Base-by-base conservation (phyloP, 2,888 invertebrate genomes). In the Dioctria linearis region DNA sequence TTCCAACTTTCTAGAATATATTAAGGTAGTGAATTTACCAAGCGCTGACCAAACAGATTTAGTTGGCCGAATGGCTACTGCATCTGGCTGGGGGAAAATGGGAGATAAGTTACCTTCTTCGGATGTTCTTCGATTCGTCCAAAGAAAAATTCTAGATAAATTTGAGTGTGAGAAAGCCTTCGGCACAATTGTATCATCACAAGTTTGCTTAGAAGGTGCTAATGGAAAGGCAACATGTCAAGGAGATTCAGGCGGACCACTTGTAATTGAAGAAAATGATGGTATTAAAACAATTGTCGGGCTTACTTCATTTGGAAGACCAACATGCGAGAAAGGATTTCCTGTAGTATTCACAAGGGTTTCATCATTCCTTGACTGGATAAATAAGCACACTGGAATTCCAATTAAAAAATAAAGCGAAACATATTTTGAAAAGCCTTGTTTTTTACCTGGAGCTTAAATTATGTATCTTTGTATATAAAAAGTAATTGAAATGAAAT, bases 161-260 rank as follows among this genome's bases (percentile, higher is more conserved):
- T n/a, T 4, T 4, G 6, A n/a, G 5, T 75, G 75, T 39, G 13
- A 59, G 6, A 42, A 43, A 8, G n/a, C 39, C 13, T 61, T 42
- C 75, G 59, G 59, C 8, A n/a, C 43, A 25, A 42, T 42, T 42
- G 40, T 59, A 4, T 43, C 75, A 3, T 42, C 59, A 37, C 78
- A 88, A 63, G 84, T 89, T 11, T 89, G 89, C 80, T 84, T 86
- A 5, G 83, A 83, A 59, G 87, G 86, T n/a, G 78, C 81, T 25
- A 83, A 83, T 6, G 85, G 86, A 6, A 85, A 84, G 80, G 85
- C 86, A 59, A 85, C 86, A 40, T 88, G 89, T 83, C 85, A 83
- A 61, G 88, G 88, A 1, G 88, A 88, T 82, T 86, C 86, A 79
- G 82, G 82, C 42, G 82, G 82, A 13, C 82, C 82, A 66, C 54